Evolutionary conservation across 2,888 invertebrate genomes (phyloP).

Genomic region (Cyrtodaria siliqua): DNA sequence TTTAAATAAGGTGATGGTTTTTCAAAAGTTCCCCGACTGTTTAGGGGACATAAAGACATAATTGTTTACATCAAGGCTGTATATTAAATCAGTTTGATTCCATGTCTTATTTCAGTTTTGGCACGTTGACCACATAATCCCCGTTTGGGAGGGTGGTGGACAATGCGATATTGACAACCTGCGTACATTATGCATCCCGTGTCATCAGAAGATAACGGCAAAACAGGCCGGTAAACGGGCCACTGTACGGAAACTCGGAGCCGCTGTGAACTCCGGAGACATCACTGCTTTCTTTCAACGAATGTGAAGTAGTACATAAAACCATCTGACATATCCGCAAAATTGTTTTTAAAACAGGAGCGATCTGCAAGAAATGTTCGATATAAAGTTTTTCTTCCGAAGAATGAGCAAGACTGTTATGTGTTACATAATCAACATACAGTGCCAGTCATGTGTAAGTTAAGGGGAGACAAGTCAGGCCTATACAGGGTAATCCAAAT

Average conservation of each 20-base stretch:
- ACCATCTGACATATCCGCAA: neutral
- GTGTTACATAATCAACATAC: no score
- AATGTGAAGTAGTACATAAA: constrained; percentile 38
- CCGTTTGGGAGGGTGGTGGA: constrained; percentile 83
- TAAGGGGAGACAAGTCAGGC: no score
- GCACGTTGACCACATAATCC: constrained; percentile 83
- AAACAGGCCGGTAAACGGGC: constrained; percentile 79
- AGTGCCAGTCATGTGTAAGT: no score
- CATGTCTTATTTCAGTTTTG: constrained; percentile 80
- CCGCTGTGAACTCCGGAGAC: constrained; percentile 70
- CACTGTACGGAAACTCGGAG: constrained; percentile 64
- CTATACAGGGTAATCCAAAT: no score
- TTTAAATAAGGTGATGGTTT: no score
- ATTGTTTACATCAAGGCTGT: no score
- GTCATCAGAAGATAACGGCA: constrained; percentile 81
- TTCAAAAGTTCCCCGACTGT: no score
- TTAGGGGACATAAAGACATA: no score
- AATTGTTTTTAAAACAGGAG: neutral
- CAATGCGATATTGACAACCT: constrained; percentile 84
- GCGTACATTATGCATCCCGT: constrained; percentile 81
- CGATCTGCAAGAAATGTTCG: neutral
- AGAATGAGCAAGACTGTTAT: no score
- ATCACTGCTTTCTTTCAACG: constrained; percentile 81
- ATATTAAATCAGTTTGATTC: no score
- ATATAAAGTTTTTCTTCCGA: constrained; percentile 5